Evolutionary conservation across 2,888 invertebrate genomes (phyloP), one percentile per base, ranked within the genome.

Genomic region (Dilophus febrilis): DNA sequence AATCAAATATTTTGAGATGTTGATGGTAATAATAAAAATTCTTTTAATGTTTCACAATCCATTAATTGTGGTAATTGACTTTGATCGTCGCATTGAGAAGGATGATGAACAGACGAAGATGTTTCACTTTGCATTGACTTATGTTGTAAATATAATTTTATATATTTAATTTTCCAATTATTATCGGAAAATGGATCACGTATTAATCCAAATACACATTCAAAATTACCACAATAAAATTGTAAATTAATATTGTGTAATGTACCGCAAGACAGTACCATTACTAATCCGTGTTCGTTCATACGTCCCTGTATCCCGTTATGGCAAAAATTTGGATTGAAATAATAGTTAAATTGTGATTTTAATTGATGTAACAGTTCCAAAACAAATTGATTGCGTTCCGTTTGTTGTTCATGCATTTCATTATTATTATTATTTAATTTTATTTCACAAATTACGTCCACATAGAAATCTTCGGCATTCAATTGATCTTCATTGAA

Each of bases 81-180:
- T 13, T 28, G 17, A 28, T 37, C 14, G 18, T 29, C 14, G 2
- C 14, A 17, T 14, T 13, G 7, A n/a, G 29, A 16, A 5, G 37
- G 28, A 8, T 28, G 37, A 6, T 28, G 37, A 16, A 11, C 27
- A 11, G 22, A 22, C 16, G 35, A 22, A 22, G 5, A 16, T 11
- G 13, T n/a, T 22, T 14, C 2, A 16, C 14, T 27, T 33, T 33
- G 18, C 18, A 17, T 22, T 22, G 22, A 35, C 28, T 16, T 32
- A 47, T 64, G 66, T 35, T 57, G 57, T 31, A 71, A 53, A 43
- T 63, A 51, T 17, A 70, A 51, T 47, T 69, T 61, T 8, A 67
- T 64, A n/a, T 61, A 66, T 53, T 75, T 77, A 17, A 77, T 68
- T 57, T 75, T 77, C 73, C 74, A 79, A 51, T 73, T 75, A 51